A percentile compares a stretch with the other conserved stretches of the same genome.
Conservation (phyloP, 1,140 invertebrate species). For the Neuroterus valhalla region DNA sequence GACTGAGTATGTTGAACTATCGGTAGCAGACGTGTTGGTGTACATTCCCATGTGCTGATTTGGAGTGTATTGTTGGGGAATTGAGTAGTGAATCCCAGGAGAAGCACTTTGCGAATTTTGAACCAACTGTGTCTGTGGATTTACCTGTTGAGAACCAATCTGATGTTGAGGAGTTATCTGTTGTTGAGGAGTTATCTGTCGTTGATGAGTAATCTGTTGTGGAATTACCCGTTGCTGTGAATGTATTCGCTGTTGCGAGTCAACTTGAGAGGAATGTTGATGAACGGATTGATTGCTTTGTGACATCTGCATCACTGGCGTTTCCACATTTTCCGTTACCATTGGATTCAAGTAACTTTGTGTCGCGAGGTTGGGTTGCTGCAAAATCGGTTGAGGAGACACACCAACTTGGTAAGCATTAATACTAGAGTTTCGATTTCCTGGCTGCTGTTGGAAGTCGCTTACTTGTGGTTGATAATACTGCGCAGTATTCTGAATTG, state of each 20-base stretch:
- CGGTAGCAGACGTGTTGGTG: constrained; percentile 14
- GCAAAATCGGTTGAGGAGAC: constrained; percentile 1
- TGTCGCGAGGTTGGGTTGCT: neutral
- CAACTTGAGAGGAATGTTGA: constrained; percentile 3
- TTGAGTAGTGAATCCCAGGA: neutral
- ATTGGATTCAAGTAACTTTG: constrained; percentile 31
- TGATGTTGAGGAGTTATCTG: neutral
- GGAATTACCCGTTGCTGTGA: constrained; percentile 41
- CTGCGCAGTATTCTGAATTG: neutral
- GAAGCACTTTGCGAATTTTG: constrained; percentile 34
- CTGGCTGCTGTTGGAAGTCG: neutral
- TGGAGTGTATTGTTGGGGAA: constrained; percentile 38
- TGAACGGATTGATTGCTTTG: constrained; percentile 37
- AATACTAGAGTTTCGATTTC: neutral
- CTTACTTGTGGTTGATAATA: neutral
- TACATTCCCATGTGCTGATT: constrained; percentile 36
- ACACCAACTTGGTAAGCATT: constrained; percentile 2
- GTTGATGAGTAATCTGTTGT: constrained; percentile 31
- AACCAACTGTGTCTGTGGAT: constrained; percentile 41
- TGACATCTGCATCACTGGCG: constrained; percentile 30
- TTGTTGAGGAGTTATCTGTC: constrained; percentile 15
- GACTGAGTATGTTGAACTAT: constrained; percentile 15
- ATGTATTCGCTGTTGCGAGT: constrained; percentile 28
- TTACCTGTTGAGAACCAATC: constrained; percentile 35
- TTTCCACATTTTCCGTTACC: constrained; percentile 38